phyloP scores from a whole-genome alignment of 2,113 vertebrate genomes.

The Aegithalos caudatus region DNA sequence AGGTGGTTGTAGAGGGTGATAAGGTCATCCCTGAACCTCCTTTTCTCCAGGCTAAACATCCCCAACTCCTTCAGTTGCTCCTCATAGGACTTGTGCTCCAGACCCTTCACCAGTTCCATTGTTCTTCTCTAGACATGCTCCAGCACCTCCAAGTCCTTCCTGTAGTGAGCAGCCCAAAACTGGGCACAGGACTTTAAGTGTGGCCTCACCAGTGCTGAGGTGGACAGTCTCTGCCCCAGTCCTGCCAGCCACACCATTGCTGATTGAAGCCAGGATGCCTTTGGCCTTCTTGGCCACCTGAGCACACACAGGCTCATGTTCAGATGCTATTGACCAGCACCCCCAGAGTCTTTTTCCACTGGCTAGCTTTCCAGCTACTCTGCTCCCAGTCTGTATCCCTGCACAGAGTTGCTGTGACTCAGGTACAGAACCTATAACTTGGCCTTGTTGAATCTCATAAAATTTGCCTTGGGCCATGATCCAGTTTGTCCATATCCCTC shows the following conservation, averaged over 20 bases:
- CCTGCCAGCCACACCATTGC: background rate
- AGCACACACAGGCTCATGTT: background rate
- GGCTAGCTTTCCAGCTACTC: background rate
- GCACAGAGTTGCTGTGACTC: background rate
- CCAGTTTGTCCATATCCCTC: background rate
- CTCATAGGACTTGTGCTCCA: background rate
- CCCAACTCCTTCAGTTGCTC: background rate
- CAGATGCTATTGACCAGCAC: background rate
- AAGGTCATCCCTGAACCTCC: too few species aligned
- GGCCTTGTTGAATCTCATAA: background rate
- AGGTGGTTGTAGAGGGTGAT: background rate
- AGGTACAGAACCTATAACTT: background rate
- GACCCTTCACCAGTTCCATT: background rate
- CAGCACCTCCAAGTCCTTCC: background rate
- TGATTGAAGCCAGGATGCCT: background rate
- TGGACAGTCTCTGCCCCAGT: background rate
- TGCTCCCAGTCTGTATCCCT: background rate
- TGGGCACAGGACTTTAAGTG: background rate
- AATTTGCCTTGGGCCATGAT: background rate
- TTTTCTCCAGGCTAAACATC: background rate
- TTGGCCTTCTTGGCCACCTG: background rate
- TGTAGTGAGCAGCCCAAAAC: background rate
- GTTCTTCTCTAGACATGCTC: background rate
- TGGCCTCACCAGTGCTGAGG: fast-evolving
- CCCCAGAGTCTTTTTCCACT: background rate